phyloP scores from a whole-genome alignment of 2,888 invertebrate genomes.

The Villa cingulata region DNA sequence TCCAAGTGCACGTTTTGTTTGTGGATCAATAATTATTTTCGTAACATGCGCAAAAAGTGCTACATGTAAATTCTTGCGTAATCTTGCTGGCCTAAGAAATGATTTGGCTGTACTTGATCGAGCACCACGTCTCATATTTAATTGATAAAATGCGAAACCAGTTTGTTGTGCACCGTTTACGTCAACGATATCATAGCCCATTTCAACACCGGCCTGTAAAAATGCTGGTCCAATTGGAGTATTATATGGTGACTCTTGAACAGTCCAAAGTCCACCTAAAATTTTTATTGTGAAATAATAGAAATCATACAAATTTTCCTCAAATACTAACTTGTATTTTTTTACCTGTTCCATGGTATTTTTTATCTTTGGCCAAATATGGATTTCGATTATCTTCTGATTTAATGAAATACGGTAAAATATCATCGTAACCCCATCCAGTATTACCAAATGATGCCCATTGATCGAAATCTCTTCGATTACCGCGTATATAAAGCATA shows the following conservation, averaged over 20 bases:
- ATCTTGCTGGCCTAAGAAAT: conserved; percentile 63
- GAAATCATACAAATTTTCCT: background rate
- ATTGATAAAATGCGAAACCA: conserved; percentile 75
- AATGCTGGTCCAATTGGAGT: conserved; percentile 76
- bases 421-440: conserved; percentile 77
- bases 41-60: conserved; percentile 70
- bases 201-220: conserved; percentile 78
- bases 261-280: conserved; percentile 35
- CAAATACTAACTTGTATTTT: background rate
- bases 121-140: conserved; percentile 73
- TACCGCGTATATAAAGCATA: conserved; percentile 84
- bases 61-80: conserved; percentile 68
- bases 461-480: conserved; percentile 69
- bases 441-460: conserved; percentile 77
- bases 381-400: conserved; percentile 81
- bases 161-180: conserved; percentile 78
- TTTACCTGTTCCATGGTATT: conserved; percentile 57
- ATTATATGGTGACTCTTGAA: conserved; percentile 33
- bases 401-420: conserved; percentile 72
- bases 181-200: conserved; percentile 78
- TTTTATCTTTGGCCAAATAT: conserved; percentile 60
- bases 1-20: conserved; percentile 58
- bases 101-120: conserved; percentile 77
- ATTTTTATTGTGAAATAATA: background rate
- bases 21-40: conserved; percentile 56